Evolutionary conservation across 2,888 invertebrate species (phyloP).

Genomic region (Mimumesa dahlbomi): DNA sequence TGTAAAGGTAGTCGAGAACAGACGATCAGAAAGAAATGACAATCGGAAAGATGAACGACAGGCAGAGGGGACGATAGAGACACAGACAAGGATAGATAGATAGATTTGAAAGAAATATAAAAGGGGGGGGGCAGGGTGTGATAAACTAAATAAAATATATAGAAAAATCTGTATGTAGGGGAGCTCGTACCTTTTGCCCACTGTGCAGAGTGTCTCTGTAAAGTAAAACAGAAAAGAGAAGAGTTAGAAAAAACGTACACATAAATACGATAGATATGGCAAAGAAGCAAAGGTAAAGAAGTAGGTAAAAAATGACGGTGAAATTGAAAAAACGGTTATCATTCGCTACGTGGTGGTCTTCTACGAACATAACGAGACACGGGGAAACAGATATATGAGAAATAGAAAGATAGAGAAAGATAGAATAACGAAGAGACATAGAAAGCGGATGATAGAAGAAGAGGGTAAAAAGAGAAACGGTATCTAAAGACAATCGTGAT

Average conservation of each 20-base stretch:
- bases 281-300: conserved; percentile 30
- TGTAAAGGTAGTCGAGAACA: neutral
- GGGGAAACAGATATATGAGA: conserved; percentile 5
- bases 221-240: conserved; percentile 78
- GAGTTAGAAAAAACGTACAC: conserved; percentile 75
- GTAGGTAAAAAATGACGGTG: conserved; percentile 4
- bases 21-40: conserved; percentile 7
- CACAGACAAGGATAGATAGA: conserved; percentile 15
- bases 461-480: conserved; percentile 5
- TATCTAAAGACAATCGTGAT: conserved; percentile 3
- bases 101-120: conserved; percentile 26
- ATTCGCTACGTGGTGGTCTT: conserved; percentile 3
- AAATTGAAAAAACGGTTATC: conserved; percentile 11
- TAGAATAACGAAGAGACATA: neutral
- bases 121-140: conserved; percentile 18
- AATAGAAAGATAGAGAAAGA: conserved; percentile 16
- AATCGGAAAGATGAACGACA: conserved; percentile 30
- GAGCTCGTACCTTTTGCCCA: conserved; percentile 78
- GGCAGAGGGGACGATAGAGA: conserved; percentile 26
- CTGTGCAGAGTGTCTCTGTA: conserved; percentile 79
- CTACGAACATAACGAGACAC: conserved; percentile 23
- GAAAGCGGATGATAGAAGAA: conserved; percentile 11
- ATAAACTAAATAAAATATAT: conserved; percentile 22
- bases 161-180: conserved; percentile 62
- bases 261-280: conserved; percentile 56